Conservation (phyloP, 1,140 invertebrate species). For the Brachionus angularis region DNA sequence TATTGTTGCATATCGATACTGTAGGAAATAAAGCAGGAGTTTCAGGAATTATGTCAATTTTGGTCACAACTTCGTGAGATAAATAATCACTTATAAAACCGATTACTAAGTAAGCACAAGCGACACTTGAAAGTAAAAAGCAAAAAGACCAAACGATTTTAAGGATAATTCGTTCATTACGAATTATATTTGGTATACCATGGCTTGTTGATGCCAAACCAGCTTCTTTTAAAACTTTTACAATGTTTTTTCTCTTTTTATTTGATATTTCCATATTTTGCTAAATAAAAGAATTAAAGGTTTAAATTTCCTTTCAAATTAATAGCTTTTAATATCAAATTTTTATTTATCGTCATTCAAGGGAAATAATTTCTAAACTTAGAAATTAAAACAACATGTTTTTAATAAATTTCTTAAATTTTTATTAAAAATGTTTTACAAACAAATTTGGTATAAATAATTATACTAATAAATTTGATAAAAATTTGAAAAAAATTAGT, state of each 20-base stretch:
- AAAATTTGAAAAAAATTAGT: too few species aligned
- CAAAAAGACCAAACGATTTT: not conserved
- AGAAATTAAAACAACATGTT: too few species aligned
- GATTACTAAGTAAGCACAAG: not conserved
- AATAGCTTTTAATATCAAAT: too few species aligned
- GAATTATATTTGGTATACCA: not conserved
- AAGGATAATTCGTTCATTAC: not conserved
- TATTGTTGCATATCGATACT: constrained; percentile 3
- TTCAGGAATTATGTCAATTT: constrained; percentile 7
- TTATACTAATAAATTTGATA: too few species aligned
- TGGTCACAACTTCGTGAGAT: constrained; percentile 7
- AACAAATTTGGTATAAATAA: too few species aligned
- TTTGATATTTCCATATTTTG: too few species aligned
- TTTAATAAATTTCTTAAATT: too few species aligned
- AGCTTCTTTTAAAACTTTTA: not conserved
- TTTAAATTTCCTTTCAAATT: too few species aligned
- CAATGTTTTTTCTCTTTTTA: not conserved
- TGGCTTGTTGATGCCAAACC: not conserved
- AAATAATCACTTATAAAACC: not conserved
- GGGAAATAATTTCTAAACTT: too few species aligned
- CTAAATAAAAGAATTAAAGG: too few species aligned
- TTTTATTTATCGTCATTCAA: too few species aligned
- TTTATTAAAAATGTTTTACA: too few species aligned
- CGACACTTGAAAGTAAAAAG: not conserved
- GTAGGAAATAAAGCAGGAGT: constrained; percentile 21